A percentile compares a stretch with the other conserved stretches of the same genome.
These are phyloP conservation scores for Phrixothrix hirtus DNA, from an alignment of 2,888 invertebrate species.

Conservation along the genomic window DNA sequence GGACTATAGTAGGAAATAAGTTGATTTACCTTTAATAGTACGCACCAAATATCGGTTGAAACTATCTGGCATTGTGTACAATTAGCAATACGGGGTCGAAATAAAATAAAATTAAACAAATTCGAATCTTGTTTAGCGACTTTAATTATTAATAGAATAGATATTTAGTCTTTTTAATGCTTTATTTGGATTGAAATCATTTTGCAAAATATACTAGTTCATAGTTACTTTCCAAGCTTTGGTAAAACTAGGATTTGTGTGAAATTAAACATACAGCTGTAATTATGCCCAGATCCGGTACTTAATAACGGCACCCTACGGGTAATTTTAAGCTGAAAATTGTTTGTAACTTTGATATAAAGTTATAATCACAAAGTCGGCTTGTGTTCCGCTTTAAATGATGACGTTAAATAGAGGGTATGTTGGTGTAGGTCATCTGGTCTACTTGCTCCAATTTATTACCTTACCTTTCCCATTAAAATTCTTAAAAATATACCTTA, in stretches of 20 bases:
- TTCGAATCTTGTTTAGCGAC: no score
- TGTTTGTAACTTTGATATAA: neutral
- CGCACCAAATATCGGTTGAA: no score
- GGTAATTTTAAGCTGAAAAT: neutral
- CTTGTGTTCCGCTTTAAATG: neutral
- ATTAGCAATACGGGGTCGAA: no score
- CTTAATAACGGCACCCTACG: neutral
- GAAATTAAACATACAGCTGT: neutral
- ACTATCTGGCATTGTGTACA: no score
- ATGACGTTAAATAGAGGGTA: neutral
- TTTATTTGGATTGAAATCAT: no score
- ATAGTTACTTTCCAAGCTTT: slow-evolving; percentile 15
- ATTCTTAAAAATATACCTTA: slow-evolving; percentile 7
- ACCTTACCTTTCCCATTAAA: slow-evolving; percentile 1
- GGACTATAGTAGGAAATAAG: no score
- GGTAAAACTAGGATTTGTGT: neutral
- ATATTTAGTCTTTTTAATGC: no score
- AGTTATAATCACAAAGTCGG: neutral
- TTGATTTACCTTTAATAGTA: no score
- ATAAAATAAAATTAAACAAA: no score
- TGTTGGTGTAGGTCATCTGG: slow-evolving; percentile 12
- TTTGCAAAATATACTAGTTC: no score
- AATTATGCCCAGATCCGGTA: slow-evolving; percentile 5
- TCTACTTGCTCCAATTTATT: neutral
- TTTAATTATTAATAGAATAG: no score